A percentile compares a stretch with the other conserved stretches of the same genome.
Conservation (phyloP, 2,113 vertebrate species). For the Burhinus oedicnemus region DNA sequence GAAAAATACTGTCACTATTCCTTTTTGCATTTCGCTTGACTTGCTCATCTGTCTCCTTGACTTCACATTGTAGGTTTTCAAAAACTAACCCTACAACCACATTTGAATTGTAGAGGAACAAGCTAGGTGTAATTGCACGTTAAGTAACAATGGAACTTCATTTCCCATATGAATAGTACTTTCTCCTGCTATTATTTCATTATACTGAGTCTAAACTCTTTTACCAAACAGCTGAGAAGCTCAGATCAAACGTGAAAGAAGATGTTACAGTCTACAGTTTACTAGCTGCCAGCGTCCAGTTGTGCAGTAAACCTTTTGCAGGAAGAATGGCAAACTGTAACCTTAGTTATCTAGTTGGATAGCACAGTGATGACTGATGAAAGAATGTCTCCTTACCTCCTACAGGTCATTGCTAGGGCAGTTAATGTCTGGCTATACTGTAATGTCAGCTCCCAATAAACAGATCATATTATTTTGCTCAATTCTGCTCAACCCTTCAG, state of each 20-base stretch:
- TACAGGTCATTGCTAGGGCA: neutral
- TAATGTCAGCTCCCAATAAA: neutral
- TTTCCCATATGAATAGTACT: neutral
- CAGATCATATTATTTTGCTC: neutral
- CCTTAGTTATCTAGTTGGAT: neutral
- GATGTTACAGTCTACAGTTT: neutral
- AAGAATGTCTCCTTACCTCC: neutral
- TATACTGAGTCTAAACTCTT: neutral
- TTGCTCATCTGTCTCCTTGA: neutral
- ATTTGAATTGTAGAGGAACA: neutral
- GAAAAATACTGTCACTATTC: neutral
- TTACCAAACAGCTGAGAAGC: neutral
- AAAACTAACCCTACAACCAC: neutral
- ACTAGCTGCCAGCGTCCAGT: neutral
- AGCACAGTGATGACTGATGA: neutral
- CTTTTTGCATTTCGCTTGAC: neutral
- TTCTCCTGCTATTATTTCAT: neutral
- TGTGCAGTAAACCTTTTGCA: neutral
- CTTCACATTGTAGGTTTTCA: neutral
- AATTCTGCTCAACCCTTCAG: neutral
- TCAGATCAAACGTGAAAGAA: neutral
- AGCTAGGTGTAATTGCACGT: neutral
- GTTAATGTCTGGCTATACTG: neutral
- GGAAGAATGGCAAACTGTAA: neutral
- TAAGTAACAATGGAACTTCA: rapidly evolving